These are phyloP conservation scores for Oasisia sp. DNA, from an alignment of 2,888 invertebrate species.

Conservation along the genomic window DNA sequence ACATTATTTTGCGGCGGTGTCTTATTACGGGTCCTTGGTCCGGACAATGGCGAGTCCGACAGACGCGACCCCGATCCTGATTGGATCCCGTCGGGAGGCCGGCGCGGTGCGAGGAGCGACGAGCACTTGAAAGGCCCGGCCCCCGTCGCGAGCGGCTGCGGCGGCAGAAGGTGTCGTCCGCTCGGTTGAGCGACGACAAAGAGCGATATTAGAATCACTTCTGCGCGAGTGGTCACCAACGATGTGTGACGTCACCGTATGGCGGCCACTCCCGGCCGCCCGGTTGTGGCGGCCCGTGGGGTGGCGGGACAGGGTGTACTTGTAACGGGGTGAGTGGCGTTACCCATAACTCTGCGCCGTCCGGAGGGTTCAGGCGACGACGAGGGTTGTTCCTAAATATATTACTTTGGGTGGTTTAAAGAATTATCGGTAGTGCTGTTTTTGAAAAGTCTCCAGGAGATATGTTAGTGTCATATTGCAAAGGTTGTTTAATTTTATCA, in stretches of 20 bases:
- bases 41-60: background rate
- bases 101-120: background rate
- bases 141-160: background rate
- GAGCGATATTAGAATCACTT: background rate
- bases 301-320: background rate
- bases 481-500: background rate
- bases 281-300: background rate
- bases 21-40: background rate
- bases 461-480: background rate
- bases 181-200: background rate
- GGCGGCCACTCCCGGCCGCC: background rate
- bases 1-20: background rate
- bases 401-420: background rate
- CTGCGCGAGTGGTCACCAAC: background rate
- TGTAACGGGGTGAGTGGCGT: background rate
- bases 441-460: background rate
- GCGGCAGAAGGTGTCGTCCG: background rate
- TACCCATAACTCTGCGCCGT: background rate
- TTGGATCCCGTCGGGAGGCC: background rate
- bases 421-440: background rate
- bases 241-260: background rate
- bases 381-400: background rate
- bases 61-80: background rate
- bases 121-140: background rate
- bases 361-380: background rate